Conservation (phyloP, 1,140 invertebrate species). For the Scaptomyza pallida region DNA sequence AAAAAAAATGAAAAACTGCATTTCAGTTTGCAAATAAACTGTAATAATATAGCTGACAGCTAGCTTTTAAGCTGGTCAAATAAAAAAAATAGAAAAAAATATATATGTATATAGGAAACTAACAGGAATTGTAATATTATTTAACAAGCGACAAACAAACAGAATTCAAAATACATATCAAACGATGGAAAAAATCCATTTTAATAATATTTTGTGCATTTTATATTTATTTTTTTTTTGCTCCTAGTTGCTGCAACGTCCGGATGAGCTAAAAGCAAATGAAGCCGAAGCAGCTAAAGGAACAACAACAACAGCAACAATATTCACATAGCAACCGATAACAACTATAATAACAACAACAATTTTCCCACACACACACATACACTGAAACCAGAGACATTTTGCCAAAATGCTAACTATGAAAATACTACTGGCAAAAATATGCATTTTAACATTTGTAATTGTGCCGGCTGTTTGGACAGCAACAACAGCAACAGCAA, state of each 20-base stretch:
- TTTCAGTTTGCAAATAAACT: conserved; percentile 7
- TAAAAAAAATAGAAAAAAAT: no score
- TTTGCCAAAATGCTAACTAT: conserved; percentile 51
- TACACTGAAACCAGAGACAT: not conserved
- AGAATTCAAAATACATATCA: not conserved
- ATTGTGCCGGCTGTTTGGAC: conserved; percentile 50
- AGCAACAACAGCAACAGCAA: conserved; percentile 22
- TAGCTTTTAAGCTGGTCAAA: not conserved
- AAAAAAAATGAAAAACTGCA: not conserved
- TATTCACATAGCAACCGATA: not conserved
- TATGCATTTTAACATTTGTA: conserved; percentile 77
- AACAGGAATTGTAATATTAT: no score
- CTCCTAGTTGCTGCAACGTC: conserved; percentile 34
- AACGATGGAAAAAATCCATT: not conserved
- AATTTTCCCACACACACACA: not conserved
- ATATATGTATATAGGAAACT: no score
- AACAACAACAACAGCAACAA: conserved; percentile 21
- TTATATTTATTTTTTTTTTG: conserved; percentile 17
- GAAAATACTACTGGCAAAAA: conserved; percentile 54
- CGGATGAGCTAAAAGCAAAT: not conserved
- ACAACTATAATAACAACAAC: conserved; percentile 13
- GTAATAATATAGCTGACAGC: conserved; percentile 19
- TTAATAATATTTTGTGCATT: conserved; percentile 9
- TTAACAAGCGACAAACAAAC: not conserved
- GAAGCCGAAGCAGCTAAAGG: conserved; percentile 13